Conservation (phyloP, 2,888 invertebrate genomes). For the Meliscaeva auricollis region DNA sequence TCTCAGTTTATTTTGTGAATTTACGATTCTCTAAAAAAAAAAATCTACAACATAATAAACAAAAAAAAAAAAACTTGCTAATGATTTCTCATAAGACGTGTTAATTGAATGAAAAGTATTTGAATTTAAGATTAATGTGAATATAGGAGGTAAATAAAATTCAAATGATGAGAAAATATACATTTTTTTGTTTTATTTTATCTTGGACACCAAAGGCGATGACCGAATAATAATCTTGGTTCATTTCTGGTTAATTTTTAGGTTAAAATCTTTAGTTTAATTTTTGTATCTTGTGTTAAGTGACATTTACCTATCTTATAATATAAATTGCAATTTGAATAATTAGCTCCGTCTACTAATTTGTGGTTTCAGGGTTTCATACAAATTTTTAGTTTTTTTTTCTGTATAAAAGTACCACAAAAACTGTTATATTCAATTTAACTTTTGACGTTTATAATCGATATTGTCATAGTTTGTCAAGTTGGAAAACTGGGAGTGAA, state of each 20-base stretch:
- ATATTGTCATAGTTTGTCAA: too few species aligned
- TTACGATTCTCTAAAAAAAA: neutral
- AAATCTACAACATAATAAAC: too few species aligned
- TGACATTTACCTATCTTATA: neutral
- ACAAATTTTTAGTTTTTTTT: too few species aligned
- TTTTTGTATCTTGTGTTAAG: neutral
- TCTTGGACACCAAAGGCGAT: neutral
- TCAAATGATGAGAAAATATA: slow-evolving; percentile 50
- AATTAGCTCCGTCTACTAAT: too few species aligned
- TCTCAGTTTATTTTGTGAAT: neutral
- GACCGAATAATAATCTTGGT: neutral
- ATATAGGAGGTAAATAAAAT: slow-evolving; percentile 58
- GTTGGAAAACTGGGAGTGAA: too few species aligned
- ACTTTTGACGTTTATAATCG: too few species aligned
- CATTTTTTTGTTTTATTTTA: slow-evolving; percentile 8
- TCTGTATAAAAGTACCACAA: too few species aligned
- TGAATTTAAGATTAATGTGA: slow-evolving; percentile 71
- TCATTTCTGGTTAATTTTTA: neutral
- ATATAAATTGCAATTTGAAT: neutral
- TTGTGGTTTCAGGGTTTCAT: too few species aligned
- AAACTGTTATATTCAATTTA: too few species aligned
- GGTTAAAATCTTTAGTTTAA: neutral
- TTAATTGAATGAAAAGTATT: slow-evolving; percentile 65
- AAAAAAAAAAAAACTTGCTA: neutral
- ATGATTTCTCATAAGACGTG: slow-evolving; percentile 57